Evolutionary conservation across 37 sponge, comb jelly and placozoan species (phyloP).

Genomic region (Beroe forskalii): DNA sequence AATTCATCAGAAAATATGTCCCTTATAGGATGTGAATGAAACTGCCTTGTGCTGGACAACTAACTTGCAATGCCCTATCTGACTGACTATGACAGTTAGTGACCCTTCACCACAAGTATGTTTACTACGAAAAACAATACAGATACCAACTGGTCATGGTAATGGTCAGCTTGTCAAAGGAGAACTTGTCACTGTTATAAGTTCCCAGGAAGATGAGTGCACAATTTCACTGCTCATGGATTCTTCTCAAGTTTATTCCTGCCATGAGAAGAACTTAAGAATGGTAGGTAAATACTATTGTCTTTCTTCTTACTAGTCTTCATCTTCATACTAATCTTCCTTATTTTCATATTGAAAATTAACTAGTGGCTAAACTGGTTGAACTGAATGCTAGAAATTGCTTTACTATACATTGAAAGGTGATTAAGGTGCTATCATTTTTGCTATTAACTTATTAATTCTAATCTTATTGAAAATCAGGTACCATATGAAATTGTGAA

Average conservation of each 20-base stretch:
- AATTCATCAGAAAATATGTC: no score
- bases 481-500: constrained; percentile 35
- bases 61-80: background rate
- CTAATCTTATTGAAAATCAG: no score
- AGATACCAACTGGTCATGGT: constrained; percentile 40
- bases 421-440: no score
- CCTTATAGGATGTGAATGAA: background rate
- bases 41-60: background rate
- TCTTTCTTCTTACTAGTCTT: no score
- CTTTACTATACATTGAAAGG: no score
- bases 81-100: constrained; percentile 4
- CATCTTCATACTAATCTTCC: no score
- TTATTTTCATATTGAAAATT: no score
- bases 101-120: constrained; percentile 28
- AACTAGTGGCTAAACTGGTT: no score
- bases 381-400: no score
- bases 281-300: no score
- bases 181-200: background rate
- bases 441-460: no score
- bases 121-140: background rate
- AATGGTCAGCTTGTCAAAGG: constrained; percentile 18
- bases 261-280: constrained; percentile 31
- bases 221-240: constrained; percentile 43
- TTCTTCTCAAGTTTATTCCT: constrained; percentile 25
- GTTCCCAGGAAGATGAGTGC: constrained; percentile 9